phyloP scores from a whole-genome alignment of 2,113 vertebrate species.

The Oryzias celebensis region DNA sequence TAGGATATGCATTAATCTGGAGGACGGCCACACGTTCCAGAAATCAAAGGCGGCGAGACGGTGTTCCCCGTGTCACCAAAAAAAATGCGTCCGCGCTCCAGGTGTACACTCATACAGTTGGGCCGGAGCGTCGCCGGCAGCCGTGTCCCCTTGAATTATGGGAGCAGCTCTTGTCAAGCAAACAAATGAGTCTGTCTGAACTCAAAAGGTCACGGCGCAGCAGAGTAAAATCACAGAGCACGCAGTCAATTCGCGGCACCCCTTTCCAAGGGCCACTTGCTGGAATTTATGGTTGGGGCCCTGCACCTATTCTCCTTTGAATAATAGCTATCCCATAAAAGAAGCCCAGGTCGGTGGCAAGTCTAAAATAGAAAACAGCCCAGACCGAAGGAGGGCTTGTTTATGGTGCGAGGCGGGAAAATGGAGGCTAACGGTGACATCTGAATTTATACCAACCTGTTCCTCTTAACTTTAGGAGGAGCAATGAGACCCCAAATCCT shows the following conservation, averaged over 20 bases:
- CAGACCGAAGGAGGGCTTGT: conserved; percentile 25
- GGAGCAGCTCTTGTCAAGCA: conserved; percentile 55
- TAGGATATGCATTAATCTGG: conserved; percentile 5
- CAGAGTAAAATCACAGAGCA: conserved; percentile 61
- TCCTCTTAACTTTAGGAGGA: conserved; percentile 20
- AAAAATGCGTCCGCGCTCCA: conserved; percentile 35
- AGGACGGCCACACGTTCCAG: not conserved
- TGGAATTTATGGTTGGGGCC: conserved; percentile 65
- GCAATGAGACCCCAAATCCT: not conserved
- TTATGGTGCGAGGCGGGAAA: conserved; percentile 35
- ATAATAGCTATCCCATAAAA: conserved; percentile 62
- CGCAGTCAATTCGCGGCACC: conserved; percentile 43
- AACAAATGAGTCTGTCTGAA: conserved; percentile 72
- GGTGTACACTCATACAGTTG: conserved; percentile 43
- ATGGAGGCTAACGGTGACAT: conserved; percentile 58
- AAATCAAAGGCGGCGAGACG: conserved; percentile 4
- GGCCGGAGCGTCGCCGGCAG: conserved; percentile 20
- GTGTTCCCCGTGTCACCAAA: conserved; percentile 25
- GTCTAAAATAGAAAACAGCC: conserved; percentile 54
- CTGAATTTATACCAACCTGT: conserved; percentile 48
- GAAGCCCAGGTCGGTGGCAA: conserved; percentile 38
- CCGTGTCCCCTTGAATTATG: conserved; percentile 68
- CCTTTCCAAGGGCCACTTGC: conserved; percentile 59
- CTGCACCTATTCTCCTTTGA: conserved; percentile 62
- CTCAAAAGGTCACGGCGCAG: conserved; percentile 68